Conservation (phyloP, 2,888 invertebrate species). For the Acheta domesticus region DNA sequence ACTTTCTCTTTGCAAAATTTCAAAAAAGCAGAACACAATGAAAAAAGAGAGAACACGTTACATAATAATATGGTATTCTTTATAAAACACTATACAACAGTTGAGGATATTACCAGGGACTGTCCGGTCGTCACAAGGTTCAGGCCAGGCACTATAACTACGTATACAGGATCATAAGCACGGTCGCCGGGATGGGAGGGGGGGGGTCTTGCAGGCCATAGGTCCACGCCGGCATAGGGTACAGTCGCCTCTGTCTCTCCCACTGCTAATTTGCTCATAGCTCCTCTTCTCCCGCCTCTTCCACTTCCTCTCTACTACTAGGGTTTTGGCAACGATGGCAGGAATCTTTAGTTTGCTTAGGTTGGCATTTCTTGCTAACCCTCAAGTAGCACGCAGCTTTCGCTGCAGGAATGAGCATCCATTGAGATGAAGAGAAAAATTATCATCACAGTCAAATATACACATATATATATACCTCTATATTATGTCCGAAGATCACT, state of each 20-base stretch:
- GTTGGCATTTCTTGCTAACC: slow-evolving; percentile 11
- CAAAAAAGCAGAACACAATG: slow-evolving; percentile 35
- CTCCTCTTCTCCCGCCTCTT: not conserved
- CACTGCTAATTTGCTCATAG: not conserved
- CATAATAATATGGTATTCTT: slow-evolving; percentile 34
- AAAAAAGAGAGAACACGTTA: slow-evolving; percentile 34
- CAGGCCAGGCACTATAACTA: slow-evolving; percentile 35
- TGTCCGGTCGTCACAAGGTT: slow-evolving; percentile 36
- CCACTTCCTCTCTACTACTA: not conserved
- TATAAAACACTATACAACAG: slow-evolving; percentile 34
- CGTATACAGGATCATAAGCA: slow-evolving; percentile 34
- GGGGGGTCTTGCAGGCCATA: not conserved
- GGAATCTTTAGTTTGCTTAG: slow-evolving; percentile 29
- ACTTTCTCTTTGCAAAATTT: slow-evolving; percentile 36
- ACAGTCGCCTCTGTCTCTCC: not conserved
- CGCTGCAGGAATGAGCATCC: slow-evolving; percentile 38
- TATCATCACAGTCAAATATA: slow-evolving; percentile 39
- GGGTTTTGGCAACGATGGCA: slow-evolving; percentile 37
- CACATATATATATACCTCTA: slow-evolving; percentile 31
- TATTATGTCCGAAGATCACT: slow-evolving; percentile 22
- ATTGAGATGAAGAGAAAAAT: slow-evolving; percentile 27
- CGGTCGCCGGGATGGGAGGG: slow-evolving; percentile 30
- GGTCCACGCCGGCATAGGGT: slow-evolving; percentile 7
- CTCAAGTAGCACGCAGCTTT: slow-evolving; percentile 28
- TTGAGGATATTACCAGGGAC: slow-evolving; percentile 18